phyloP scores from a whole-genome alignment of 2,888 invertebrate species.

The Tenthredo notha region DNA sequence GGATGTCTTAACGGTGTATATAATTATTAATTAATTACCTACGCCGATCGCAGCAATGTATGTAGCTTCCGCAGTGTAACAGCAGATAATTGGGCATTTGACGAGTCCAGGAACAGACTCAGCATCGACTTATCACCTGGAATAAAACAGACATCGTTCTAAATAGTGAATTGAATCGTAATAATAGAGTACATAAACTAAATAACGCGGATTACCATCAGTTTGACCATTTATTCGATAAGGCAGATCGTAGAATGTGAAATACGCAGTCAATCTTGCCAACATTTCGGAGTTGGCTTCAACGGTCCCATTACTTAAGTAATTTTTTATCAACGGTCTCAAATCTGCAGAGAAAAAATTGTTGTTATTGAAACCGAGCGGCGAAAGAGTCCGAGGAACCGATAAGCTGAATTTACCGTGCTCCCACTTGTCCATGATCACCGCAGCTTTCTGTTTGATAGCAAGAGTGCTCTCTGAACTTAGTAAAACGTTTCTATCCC shows the following conservation, averaged over 20 bases:
- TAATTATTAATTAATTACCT: background rate
- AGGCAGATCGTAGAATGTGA: conserved; percentile 83
- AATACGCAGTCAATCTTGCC: conserved; percentile 80
- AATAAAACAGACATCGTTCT: background rate
- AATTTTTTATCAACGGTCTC: conserved; percentile 79
- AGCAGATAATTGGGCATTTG: conserved; percentile 21
- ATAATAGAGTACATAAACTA: conserved; percentile 6
- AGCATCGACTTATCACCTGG: conserved; percentile 21
- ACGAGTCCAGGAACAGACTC: background rate
- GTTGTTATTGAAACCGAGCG: conserved; percentile 1
- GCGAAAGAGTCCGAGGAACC: background rate
- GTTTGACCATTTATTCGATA: conserved; percentile 72
- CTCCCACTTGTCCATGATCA: conserved; percentile 82
- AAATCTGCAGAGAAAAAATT: conserved; percentile 71
- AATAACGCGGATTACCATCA: conserved; percentile 62
- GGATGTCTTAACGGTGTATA: background rate
- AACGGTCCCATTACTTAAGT: conserved; percentile 78
- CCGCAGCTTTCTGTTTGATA: conserved; percentile 81
- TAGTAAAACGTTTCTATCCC: conserved; percentile 79
- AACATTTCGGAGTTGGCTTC: conserved; percentile 75
- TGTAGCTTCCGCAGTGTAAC: conserved; percentile 45
- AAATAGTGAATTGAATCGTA: background rate
- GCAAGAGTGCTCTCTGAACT: conserved; percentile 83
- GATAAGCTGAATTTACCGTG: conserved; percentile 67
- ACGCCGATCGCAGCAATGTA: background rate